These are phyloP conservation scores for Rhopalosiphum maidis DNA, from an alignment of 1,140 invertebrate genomes.

Conservation along the genomic window DNA sequence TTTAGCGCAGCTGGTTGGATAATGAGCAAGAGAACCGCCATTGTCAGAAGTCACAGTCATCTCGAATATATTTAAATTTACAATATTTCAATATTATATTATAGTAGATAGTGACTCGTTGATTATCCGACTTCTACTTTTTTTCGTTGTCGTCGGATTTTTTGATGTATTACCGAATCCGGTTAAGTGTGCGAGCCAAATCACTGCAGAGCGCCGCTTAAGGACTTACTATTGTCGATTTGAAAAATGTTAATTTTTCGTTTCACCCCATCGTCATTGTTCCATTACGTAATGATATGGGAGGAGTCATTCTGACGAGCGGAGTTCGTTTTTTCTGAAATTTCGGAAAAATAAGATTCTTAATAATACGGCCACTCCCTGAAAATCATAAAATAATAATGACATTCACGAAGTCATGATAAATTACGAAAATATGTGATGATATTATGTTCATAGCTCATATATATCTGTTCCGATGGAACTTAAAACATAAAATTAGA, in stretches of 20 bases:
- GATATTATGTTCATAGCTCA: no score
- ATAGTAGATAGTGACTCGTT: not conserved
- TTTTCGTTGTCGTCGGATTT: not conserved
- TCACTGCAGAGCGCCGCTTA: no score
- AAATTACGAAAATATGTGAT: no score
- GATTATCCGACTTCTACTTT: not conserved
- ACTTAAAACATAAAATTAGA: no score
- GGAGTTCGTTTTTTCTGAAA: not conserved
- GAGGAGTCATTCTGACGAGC: not conserved
- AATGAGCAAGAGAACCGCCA: not conserved
- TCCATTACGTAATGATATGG: not conserved
- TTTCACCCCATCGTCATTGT: not conserved
- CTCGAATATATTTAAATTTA: not conserved
- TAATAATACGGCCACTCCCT: no score
- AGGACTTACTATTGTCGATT: not conserved
- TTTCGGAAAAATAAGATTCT: not conserved
- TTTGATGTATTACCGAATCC: not conserved
- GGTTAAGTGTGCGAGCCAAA: not conserved
- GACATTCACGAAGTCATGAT: not conserved
- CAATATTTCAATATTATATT: not conserved
- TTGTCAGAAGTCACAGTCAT: not conserved
- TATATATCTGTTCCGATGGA: no score
- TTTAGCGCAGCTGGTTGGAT: not conserved
- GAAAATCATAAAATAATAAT: not conserved
- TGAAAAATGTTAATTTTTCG: not conserved